Percentiles rank a stretch among this genome's conserved stretches.
phyloP scores from a whole-genome alignment of 2,113 vertebrate genomes.

The Gallinago paraguaiae region DNA sequence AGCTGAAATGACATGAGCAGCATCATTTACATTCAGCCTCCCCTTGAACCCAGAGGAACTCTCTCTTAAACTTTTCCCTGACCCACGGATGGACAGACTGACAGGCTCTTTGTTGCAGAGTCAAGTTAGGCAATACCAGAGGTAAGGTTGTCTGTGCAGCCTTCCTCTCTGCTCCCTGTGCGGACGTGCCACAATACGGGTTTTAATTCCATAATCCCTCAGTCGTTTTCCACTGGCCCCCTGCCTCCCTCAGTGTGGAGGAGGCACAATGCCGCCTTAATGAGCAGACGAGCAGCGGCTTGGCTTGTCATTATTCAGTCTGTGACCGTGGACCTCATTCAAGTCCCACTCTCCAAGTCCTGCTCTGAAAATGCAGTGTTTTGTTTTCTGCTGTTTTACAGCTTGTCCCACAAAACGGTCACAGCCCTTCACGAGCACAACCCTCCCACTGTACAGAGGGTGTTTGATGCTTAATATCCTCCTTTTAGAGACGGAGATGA shows the following conservation, averaged over 20 bases:
- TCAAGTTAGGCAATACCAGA: slow-evolving; percentile 22
- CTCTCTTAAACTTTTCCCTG: not conserved
- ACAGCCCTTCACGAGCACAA: not conserved
- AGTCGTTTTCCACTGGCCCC: not conserved
- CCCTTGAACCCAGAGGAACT: not conserved
- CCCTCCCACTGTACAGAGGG: not conserved
- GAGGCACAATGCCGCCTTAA: slow-evolving; percentile 10
- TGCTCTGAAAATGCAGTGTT: not conserved
- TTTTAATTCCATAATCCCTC: not conserved
- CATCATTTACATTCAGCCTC: slow-evolving; percentile 1
- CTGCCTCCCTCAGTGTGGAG: not conserved
- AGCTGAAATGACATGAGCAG: not conserved
- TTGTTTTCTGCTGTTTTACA: not conserved
- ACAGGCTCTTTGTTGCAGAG: not conserved
- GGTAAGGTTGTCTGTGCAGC: slow-evolving; percentile 11
- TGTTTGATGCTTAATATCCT: not conserved
- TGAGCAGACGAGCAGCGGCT: not conserved
- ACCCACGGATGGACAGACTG: not conserved
- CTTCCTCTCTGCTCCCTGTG: not conserved
- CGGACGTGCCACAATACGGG: not conserved
- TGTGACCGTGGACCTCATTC: not conserved
- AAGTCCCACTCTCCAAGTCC: not conserved
- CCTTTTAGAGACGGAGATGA: not conserved
- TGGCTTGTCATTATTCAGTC: not conserved
- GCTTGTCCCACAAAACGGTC: not conserved